Evolutionary conservation across 2,113 vertebrate species (phyloP).

Genomic region (pig (Sus scrofa)): DNA sequence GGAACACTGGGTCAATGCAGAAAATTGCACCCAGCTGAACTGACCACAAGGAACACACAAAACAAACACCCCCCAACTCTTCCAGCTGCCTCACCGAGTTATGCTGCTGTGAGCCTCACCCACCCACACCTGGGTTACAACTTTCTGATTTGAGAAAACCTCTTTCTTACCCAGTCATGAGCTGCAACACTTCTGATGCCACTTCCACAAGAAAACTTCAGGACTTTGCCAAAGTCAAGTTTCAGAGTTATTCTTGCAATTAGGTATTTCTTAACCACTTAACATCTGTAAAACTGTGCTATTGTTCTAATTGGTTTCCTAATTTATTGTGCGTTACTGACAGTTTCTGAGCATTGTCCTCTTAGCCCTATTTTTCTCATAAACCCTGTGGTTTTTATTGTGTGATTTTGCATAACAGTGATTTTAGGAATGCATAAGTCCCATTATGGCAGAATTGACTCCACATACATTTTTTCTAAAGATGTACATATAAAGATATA

Average conservation of each 20-base stretch:
- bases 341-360: background rate
- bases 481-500: background rate
- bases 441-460: background rate
- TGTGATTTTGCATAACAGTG: background rate
- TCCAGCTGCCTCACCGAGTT: accelerated
- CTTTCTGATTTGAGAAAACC: background rate
- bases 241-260: background rate
- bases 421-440: background rate
- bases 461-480: background rate
- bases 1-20: background rate
- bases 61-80: background rate
- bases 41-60: background rate
- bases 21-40: background rate
- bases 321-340: background rate
- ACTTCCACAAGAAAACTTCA: background rate
- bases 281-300: background rate
- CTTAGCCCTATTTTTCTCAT: background rate
- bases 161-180: background rate
- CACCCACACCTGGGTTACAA: background rate
- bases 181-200: background rate
- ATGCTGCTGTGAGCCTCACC: accelerated
- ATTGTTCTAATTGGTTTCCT: background rate
- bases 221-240: background rate
- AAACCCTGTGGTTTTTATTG: background rate
- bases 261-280: background rate